Evolutionary conservation across 2,113 vertebrate genomes (phyloP).

Genomic region (Merops nubicus): DNA sequence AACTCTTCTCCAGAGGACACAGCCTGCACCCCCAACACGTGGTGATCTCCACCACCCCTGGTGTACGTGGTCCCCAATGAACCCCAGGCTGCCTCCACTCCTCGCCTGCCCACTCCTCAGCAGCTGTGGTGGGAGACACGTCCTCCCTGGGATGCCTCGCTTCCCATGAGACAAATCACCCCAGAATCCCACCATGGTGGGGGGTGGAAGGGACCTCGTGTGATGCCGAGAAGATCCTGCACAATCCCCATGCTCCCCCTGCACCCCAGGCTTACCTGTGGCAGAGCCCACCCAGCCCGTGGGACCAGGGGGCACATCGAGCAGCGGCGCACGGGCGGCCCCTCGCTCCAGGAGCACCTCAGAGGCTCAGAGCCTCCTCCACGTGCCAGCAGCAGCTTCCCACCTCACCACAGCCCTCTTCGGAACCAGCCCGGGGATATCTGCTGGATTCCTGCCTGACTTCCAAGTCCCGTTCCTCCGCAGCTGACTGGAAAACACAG

Average conservation of each 20-base stretch:
- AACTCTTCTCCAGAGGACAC: not conserved
- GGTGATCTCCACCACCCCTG: too few species aligned
- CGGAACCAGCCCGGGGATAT: not conserved
- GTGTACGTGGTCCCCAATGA: too few species aligned
- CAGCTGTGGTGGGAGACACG: too few species aligned
- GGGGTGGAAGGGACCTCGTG: too few species aligned
- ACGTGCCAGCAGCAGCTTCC: not conserved
- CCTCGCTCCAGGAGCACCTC: fast-evolving
- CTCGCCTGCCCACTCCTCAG: too few species aligned
- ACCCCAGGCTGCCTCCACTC: too few species aligned
- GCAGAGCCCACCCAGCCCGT: not conserved
- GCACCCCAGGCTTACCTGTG: not conserved
- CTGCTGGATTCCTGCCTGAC: not conserved
- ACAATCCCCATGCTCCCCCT: fast-evolving
- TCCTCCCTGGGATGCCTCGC: too few species aligned
- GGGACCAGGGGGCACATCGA: not conserved
- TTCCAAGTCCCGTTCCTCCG: not conserved
- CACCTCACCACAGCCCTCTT: not conserved
- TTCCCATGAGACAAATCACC: too few species aligned
- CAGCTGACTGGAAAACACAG: not conserved
- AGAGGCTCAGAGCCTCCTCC: not conserved
- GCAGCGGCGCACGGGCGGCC: fast-evolving
- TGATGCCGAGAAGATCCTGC: fast-evolving
- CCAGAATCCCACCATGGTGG: too few species aligned
- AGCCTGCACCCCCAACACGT: not conserved